Base-by-base conservation (phyloP, 2,888 invertebrate genomes). In the Erebia aethiops region DNA sequence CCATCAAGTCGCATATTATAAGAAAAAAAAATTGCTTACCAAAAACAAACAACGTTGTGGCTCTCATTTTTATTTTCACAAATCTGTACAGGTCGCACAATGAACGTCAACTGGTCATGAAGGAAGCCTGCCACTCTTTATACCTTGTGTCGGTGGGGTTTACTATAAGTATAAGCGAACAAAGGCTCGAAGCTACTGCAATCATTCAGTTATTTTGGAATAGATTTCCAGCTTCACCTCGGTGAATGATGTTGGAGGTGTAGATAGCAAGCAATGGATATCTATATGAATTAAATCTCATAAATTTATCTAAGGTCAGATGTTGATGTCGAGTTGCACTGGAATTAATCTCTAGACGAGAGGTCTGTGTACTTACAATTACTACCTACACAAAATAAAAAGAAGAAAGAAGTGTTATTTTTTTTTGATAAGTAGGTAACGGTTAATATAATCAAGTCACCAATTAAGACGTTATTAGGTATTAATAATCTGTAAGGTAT, bases 21-120 rank as follows among this genome's bases (percentile, higher is more conserved):
- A 1, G 2, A 18, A n/a, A 64, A 64, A 64, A 52, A 52, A 64
- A 52, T 7, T 49, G 51, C 92, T 91, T 77, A 92, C 92, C 92
- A 67, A 92, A 87, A 80, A 90, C 77, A 80, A 89, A 79, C 68
- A 92, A 78, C 73, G 86, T 86, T 57, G 84, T 77, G 60, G 85
- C 81, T 85, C 88, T 92, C 92, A 92, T 92, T 75, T 26, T 81
- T 79, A 69, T 75, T 70, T 4, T 77, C 79, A 80, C 78, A 78
- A 83, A 82, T 78, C 78, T 77, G 81, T 76, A 75, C 82, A 74
- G 81, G 64, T 73, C 78, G 75, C 76, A 76, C 71, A 79, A 81
- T 77, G 72, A 78, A 78, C 70, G 79, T 79, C 76, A 78, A 89
- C 88, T 90, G 87, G 73, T 78, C 75, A 77, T 65, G 74, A 68